Conservation (phyloP, 2,888 invertebrate species). For the Eremobia ochroleuca region DNA sequence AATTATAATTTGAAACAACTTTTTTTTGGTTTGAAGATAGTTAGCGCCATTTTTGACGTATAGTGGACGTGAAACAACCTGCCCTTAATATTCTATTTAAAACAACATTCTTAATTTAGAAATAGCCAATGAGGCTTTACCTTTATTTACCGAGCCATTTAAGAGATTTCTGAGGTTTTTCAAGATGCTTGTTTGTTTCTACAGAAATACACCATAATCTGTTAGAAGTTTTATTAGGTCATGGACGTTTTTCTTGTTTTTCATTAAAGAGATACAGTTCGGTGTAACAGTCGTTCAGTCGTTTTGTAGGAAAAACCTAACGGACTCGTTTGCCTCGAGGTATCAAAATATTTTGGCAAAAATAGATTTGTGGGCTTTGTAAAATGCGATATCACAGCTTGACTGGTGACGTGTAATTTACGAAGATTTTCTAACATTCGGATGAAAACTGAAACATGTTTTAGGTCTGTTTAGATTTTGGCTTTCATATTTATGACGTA, state of each 20-base stretch:
- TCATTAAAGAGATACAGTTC: constrained; percentile 7
- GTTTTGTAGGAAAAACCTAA: constrained; percentile 60
- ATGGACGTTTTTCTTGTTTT: neutral
- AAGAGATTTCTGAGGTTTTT: too few relatives aligned
- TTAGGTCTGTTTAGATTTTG: constrained; percentile 2
- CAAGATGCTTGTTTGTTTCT: too few relatives aligned
- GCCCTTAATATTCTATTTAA: too few relatives aligned
- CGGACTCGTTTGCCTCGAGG: constrained; percentile 68
- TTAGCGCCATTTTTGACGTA: too few relatives aligned
- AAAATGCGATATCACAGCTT: constrained; percentile 34
- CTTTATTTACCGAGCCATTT: too few relatives aligned
- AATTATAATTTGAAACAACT: too few relatives aligned
- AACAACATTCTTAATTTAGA: too few relatives aligned
- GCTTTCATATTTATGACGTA: neutral
- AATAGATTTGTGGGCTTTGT: constrained; percentile 62
- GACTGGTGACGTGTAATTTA: constrained; percentile 35
- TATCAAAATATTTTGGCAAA: constrained; percentile 72
- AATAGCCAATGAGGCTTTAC: too few relatives aligned
- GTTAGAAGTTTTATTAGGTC: too few relatives aligned
- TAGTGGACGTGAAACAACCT: too few relatives aligned
- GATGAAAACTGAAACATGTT: constrained; percentile 15
- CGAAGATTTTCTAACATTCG: constrained; percentile 10
- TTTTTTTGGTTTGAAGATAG: too few relatives aligned
- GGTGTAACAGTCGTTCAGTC: constrained; percentile 47
- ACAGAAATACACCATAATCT: too few relatives aligned